These are phyloP conservation scores for Phasia obesa DNA, from an alignment of 2,888 invertebrate species.

Conservation along the genomic window DNA sequence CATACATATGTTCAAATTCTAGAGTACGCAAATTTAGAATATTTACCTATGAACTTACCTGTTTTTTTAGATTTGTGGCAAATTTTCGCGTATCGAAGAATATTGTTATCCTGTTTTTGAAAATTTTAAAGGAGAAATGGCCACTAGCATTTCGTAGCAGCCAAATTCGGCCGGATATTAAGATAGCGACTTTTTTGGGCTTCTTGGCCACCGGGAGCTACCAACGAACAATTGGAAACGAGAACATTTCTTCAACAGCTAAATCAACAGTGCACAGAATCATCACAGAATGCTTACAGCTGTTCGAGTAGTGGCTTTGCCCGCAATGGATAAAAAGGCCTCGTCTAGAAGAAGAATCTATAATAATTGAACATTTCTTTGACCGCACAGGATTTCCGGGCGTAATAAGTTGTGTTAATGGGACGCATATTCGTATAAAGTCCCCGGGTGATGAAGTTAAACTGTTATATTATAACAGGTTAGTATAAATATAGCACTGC, in stretches of 20 bases:
- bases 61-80: slow-evolving; percentile 26
- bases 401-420: background rate
- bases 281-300: slow-evolving; percentile 11
- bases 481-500: background rate
- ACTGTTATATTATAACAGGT: slow-evolving; percentile 19
- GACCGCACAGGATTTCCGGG: slow-evolving; percentile 9
- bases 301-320: slow-evolving; percentile 5
- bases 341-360: background rate
- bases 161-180: background rate
- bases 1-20: background rate
- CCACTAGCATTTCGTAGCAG: background rate
- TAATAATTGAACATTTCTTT: slow-evolving; percentile 13
- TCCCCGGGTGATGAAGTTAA: background rate
- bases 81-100: slow-evolving; percentile 24
- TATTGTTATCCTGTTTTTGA: background rate
- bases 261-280: slow-evolving; percentile 1
- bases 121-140: background rate
- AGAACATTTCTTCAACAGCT: too few relatives aligned
- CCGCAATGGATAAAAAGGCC: background rate
- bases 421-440: too few relatives aligned
- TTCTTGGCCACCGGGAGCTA: too few relatives aligned
- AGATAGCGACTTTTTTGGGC: too few relatives aligned
- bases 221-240: slow-evolving; percentile 14
- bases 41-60: background rate
- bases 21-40: too few relatives aligned